Percentiles rank a stretch among this genome's conserved stretches.
Conservation (phyloP, 2,888 invertebrate species). For the Chrysolina haemoptera region DNA sequence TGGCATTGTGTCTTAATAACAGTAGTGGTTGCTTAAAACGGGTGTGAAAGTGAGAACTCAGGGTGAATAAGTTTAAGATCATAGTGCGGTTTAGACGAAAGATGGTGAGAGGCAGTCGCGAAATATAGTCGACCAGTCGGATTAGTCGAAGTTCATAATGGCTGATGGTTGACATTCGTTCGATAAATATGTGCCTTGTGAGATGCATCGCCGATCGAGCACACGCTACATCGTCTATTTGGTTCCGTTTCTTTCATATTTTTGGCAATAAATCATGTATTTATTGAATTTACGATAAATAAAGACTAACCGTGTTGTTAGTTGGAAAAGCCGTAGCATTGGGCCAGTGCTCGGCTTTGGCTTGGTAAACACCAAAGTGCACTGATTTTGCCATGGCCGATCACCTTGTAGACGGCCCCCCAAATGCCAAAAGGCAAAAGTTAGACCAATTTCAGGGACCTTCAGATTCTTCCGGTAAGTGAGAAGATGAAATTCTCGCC, state of each 20-base stretch:
- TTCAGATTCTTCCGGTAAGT: constrained; percentile 85
- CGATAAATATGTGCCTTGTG: constrained; percentile 83
- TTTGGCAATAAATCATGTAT: constrained; percentile 69
- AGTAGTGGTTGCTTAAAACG: constrained; percentile 68
- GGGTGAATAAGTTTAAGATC: constrained; percentile 78
- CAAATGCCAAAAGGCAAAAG: constrained; percentile 93
- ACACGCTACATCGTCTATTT: constrained; percentile 79
- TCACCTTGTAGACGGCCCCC: constrained; percentile 95
- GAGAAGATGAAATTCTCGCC: constrained; percentile 42
- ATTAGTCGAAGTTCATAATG: constrained; percentile 83
- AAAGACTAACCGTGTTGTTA: constrained; percentile 67
- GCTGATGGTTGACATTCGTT: constrained; percentile 83
- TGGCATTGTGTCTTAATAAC: constrained; percentile 64
- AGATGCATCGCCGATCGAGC: constrained; percentile 81
- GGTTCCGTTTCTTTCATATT: constrained; percentile 68
- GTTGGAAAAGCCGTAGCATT: constrained; percentile 68
- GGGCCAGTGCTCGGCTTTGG: constrained; percentile 74
- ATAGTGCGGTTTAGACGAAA: constrained; percentile 82
- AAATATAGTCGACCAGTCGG: constrained; percentile 74
- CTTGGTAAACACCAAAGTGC: constrained; percentile 77
- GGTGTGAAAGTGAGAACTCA: constrained; percentile 74
- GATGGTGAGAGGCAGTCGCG: constrained; percentile 80
- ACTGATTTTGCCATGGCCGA: constrained; percentile 83
- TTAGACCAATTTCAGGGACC: constrained; percentile 88
- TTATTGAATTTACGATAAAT: constrained; percentile 68